Evolutionary conservation across 2,888 invertebrate genomes (phyloP).

Genomic region (Nomada hirtipes): DNA sequence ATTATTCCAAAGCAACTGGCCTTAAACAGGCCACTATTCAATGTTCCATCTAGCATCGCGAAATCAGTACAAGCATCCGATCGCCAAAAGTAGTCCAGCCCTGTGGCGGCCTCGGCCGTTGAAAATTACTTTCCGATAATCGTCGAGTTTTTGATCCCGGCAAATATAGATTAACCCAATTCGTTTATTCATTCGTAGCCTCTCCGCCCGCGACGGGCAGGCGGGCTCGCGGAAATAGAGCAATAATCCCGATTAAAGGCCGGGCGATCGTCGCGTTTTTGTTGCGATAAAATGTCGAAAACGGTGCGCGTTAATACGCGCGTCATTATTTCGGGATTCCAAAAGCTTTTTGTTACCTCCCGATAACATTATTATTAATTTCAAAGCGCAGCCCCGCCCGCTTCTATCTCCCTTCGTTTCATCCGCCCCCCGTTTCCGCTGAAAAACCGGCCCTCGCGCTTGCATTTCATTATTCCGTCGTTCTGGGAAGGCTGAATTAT

Average conservation of each 20-base stretch:
- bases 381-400: constrained; percentile 29
- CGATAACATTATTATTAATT: constrained; percentile 67
- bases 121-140: constrained; percentile 69
- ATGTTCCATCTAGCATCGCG: too few species aligned
- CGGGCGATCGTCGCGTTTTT: constrained; percentile 58
- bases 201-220: constrained; percentile 14
- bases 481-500: constrained; percentile 35
- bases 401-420: too few species aligned
- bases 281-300: constrained; percentile 64
- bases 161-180: constrained; percentile 70
- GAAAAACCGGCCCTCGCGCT: constrained; percentile 51
- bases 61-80: not conserved
- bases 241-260: constrained; percentile 67
- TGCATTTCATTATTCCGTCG: constrained; percentile 52
- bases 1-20: not conserved
- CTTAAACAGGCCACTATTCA: not conserved
- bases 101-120: constrained; percentile 6
- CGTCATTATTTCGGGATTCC: constrained; percentile 64
- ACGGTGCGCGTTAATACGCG: constrained; percentile 61
- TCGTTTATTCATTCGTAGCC: constrained; percentile 64
- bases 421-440: not conserved
- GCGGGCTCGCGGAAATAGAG: constrained; percentile 62
- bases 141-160: constrained; percentile 67
- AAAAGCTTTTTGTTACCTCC: constrained; percentile 62
- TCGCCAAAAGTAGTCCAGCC: constrained; percentile 23